phyloP scores from a whole-genome alignment of 64 coral and sea anemone genomes.

The Montipora capricornis region DNA sequence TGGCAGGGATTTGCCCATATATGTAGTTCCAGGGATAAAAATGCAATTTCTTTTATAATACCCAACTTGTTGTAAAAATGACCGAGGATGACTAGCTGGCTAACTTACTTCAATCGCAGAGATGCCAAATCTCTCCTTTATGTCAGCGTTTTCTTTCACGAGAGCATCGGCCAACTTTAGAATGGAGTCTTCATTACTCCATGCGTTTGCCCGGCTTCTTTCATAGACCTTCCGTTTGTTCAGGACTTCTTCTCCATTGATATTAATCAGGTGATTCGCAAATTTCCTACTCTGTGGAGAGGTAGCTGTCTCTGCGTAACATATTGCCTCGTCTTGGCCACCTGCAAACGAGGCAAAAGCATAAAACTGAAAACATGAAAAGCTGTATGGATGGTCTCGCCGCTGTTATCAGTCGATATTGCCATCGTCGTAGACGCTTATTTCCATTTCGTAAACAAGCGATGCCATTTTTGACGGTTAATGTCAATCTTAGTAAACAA shows the following conservation, averaged over 20 bases:
- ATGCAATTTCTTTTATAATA: too few species aligned
- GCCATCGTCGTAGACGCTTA: too few species aligned
- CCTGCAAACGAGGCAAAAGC: slow-evolving; percentile 6
- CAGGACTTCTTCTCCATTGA: slow-evolving; percentile 74
- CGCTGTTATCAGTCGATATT: too few species aligned
- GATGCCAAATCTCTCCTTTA: slow-evolving; percentile 30
- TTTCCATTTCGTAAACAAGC: too few species aligned
- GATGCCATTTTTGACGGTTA: too few species aligned
- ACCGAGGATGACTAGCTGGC: not conserved
- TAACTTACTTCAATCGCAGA: slow-evolving; percentile 60
- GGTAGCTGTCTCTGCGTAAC: slow-evolving; percentile 76
- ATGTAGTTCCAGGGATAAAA: too few species aligned
- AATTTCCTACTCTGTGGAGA: slow-evolving; percentile 66
- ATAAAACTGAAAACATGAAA: too few species aligned
- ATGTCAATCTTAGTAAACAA: too few species aligned
- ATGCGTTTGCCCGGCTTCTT: slow-evolving; percentile 71
- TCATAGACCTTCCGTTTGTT: slow-evolving; percentile 81
- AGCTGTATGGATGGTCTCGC: too few species aligned
- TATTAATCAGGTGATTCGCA: slow-evolving; percentile 73
- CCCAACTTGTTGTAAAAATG: too few species aligned
- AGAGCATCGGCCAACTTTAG: slow-evolving; percentile 45
- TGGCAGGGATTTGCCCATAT: too few species aligned
- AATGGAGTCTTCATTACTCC: slow-evolving; percentile 68
- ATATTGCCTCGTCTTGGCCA: slow-evolving; percentile 73
- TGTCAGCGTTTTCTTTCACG: slow-evolving; percentile 56